phyloP scores from a whole-genome alignment of 2,113 vertebrate genomes.

The Nanorana parkeri region DNA sequence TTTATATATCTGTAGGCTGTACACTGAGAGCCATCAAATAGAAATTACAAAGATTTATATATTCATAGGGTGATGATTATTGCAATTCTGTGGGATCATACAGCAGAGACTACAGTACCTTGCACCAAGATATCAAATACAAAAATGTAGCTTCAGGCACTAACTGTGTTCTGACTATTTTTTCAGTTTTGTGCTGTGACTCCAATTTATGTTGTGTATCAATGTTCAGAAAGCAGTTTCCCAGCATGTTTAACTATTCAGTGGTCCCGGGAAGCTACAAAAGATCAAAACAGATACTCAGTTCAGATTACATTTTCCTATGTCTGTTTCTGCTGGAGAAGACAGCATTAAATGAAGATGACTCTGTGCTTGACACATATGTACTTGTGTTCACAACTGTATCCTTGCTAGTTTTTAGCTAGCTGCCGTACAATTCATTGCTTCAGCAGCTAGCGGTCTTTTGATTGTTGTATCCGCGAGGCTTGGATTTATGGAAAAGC shows the following conservation, averaged over 20 bases:
- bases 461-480: too few species aligned
- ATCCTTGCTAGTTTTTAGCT: neutral
- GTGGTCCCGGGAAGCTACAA: neutral
- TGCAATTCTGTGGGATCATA: slow-evolving; percentile 36
- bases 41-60: slow-evolving; percentile 55
- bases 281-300: neutral
- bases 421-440: too few species aligned
- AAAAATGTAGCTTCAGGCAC: slow-evolving; percentile 33
- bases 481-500: too few species aligned
- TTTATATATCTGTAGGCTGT: slow-evolving; percentile 43
- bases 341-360: neutral
- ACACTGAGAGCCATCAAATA: slow-evolving; percentile 46
- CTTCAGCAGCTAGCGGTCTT: too few species aligned
- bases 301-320: neutral
- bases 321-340: neutral
- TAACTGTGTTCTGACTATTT: slow-evolving; percentile 37
- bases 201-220: slow-evolving; percentile 28
- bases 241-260: slow-evolving; percentile 19
- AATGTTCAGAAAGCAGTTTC: slow-evolving; percentile 1
- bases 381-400: neutral
- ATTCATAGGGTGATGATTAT: slow-evolving; percentile 53
- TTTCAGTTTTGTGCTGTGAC: slow-evolving; percentile 32
- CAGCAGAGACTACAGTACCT: slow-evolving; percentile 12
- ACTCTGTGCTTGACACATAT: neutral
- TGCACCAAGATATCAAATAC: slow-evolving; percentile 36